Evolutionary conservation across 1,140 invertebrate species (phyloP), one percentile per base, ranked within the genome.

Genomic region (Gryon sp.): DNA sequence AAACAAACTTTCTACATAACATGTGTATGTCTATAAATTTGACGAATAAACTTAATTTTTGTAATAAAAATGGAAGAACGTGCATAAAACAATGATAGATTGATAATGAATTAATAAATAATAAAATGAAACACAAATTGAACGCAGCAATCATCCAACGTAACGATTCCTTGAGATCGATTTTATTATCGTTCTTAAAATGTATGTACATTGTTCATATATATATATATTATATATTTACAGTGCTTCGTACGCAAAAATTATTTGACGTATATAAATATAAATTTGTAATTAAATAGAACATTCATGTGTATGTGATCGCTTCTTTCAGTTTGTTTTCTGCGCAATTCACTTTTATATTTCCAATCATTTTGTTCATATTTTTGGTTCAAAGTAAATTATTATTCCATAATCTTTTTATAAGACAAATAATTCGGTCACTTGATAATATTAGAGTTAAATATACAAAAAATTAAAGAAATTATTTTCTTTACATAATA

Each of bases 21-120:
- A 83, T 55, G 77, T 87, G 80, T 87, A 86, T 81, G 81, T 86
- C 81, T 84, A 86, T 83, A 83, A 84, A 83, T 86, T 82, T 86
- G 77, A 87, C 65, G 74, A 87, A 86, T 87, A 88, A 87, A 87
- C 82, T 87, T 84, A 75, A 86, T 87, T 88, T 87, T 87, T 88
- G 72, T 87, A 87, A 79, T 79, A 84, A 82, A 81, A 55, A 55
- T 45, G 16, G 40, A 48, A 50, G 38, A 32, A 72, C 38, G 30
- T 57, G 53, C 20, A 40, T 72, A 48, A 72, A n/a, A 55, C 57
- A 38, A 41, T 28, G 41, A 46, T 15, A 52, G 24, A 41, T 43
- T 65, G 14, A 57, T 14, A 14, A 52, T 53, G 20, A 68, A 68
- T n/a, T n/a, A n/a, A n/a, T 53, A 55, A 55, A 62, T 53, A 28